A percentile compares a stretch with the other conserved stretches of the same genome.
Conservation (phyloP, 2,888 invertebrate species). For the Agelastica alni region DNA sequence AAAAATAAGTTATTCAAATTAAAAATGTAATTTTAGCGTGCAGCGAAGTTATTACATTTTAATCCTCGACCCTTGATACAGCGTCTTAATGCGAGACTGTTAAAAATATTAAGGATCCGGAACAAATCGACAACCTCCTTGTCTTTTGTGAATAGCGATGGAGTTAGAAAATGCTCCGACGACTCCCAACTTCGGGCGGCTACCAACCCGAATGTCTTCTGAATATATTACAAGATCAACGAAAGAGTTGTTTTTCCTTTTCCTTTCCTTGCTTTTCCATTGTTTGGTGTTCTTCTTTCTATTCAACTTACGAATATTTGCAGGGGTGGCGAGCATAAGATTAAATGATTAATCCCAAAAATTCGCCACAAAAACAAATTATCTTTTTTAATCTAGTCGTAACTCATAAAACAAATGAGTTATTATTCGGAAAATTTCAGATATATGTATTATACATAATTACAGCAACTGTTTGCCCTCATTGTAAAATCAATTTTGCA, state of each 20-base stretch:
- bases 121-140: conserved; percentile 53
- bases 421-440: too few species aligned
- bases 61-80: conserved; percentile 56
- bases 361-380: too few species aligned
- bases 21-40: conserved; percentile 67
- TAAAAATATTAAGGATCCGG: conserved; percentile 58
- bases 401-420: too few species aligned
- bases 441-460: too few species aligned
- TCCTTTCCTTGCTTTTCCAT: conserved; percentile 28
- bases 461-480: too few species aligned
- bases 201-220: conserved; percentile 44
- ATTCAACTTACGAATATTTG: conserved; percentile 41
- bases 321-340: conserved; percentile 21
- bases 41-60: conserved; percentile 59
- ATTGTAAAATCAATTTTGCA: too few species aligned
- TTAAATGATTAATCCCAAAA: conserved; percentile 7
- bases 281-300: conserved; percentile 28
- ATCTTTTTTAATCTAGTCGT: neutral
- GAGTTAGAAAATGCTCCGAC: conserved; percentile 6
- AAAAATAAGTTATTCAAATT: conserved; percentile 75
- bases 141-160: conserved; percentile 14
- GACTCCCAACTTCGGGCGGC: conserved; percentile 14
- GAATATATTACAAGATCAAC: conserved; percentile 56
- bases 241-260: conserved; percentile 52
- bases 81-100: conserved; percentile 55